Evolutionary conservation across 2,888 invertebrate genomes (phyloP).

Genomic region (Sphinx pinastri): DNA sequence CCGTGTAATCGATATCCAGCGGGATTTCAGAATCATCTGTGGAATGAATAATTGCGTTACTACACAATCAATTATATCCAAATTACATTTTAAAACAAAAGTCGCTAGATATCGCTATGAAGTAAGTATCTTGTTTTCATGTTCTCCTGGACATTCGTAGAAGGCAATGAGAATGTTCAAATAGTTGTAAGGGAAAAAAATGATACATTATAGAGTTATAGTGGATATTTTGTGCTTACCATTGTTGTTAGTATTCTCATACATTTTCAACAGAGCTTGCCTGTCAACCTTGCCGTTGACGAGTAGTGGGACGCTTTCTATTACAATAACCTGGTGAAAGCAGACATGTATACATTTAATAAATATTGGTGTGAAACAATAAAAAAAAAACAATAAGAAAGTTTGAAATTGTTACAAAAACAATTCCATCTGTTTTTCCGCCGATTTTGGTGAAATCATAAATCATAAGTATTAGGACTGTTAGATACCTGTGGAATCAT

Average conservation of each 20-base stretch:
- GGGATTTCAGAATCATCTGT: conserved; percentile 81
- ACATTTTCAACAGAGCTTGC: conserved; percentile 89
- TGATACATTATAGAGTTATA: too few relatives aligned
- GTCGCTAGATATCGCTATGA: background rate
- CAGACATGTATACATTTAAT: background rate
- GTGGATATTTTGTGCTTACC: conserved; percentile 64
- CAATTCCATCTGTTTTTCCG: too few relatives aligned
- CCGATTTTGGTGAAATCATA: too few relatives aligned
- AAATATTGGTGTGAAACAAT: background rate
- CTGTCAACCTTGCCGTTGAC: conserved; percentile 95
- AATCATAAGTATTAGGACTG: background rate
- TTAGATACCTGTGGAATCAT: conserved; percentile 93
- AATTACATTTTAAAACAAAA: too few relatives aligned
- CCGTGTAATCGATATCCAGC: conserved; percentile 87
- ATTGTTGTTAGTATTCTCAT: conserved; percentile 88
- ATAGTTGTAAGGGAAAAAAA: too few relatives aligned
- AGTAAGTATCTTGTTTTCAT: background rate
- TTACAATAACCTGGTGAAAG: conserved; percentile 83
- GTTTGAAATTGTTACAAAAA: background rate
- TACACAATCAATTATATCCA: background rate
- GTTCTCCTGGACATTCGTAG: too few relatives aligned
- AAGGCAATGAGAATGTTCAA: too few relatives aligned
- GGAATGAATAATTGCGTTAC: conserved; percentile 8
- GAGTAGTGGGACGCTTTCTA: conserved; percentile 90
- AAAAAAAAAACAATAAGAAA: background rate